Evolutionary conservation across 2,888 invertebrate species (phyloP).

Genomic region (Psococerastis gibbosa): DNA sequence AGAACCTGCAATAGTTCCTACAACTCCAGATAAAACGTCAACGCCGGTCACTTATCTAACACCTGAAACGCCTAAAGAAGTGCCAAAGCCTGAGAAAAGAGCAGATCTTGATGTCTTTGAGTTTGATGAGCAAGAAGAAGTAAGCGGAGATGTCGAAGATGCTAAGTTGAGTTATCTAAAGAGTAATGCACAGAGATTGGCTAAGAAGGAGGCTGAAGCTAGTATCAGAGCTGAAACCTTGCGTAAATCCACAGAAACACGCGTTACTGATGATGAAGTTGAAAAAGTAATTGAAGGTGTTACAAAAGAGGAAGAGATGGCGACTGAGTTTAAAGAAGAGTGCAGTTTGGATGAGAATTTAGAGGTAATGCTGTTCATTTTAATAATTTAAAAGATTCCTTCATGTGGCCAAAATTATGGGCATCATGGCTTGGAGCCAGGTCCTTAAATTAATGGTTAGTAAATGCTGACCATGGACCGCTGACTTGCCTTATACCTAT

Average conservation of each 20-base stretch:
- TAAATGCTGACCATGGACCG: too few species aligned
- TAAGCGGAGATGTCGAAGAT: slow-evolving; percentile 27
- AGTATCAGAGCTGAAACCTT: slow-evolving; percentile 18
- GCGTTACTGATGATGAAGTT: not conserved
- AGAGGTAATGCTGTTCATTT: too few species aligned
- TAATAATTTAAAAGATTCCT: too few species aligned
- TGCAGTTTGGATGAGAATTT: too few species aligned
- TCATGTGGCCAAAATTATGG: too few species aligned
- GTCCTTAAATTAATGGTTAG: too few species aligned
- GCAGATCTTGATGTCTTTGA: slow-evolving; percentile 34
- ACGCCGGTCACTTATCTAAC: too few species aligned
- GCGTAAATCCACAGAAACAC: slow-evolving; percentile 21
- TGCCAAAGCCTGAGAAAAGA: slow-evolving; percentile 21
- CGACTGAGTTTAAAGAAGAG: too few species aligned
- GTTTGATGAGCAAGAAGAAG: slow-evolving; percentile 33
- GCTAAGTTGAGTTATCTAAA: slow-evolving; percentile 20
- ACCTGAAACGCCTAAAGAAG: slow-evolving; percentile 12
- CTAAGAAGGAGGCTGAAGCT: slow-evolving; percentile 8
- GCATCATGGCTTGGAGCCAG: too few species aligned
- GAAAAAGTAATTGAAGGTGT: slow-evolving; percentile 15
- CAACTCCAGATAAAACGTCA: too few species aligned
- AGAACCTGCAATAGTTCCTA: too few species aligned
- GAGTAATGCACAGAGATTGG: slow-evolving; percentile 16
- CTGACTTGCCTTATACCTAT: too few species aligned
- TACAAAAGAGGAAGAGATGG: slow-evolving; percentile 15